phyloP scores from a whole-genome alignment of 2,113 vertebrate genomes.

The Sturnira hondurensis region DNA sequence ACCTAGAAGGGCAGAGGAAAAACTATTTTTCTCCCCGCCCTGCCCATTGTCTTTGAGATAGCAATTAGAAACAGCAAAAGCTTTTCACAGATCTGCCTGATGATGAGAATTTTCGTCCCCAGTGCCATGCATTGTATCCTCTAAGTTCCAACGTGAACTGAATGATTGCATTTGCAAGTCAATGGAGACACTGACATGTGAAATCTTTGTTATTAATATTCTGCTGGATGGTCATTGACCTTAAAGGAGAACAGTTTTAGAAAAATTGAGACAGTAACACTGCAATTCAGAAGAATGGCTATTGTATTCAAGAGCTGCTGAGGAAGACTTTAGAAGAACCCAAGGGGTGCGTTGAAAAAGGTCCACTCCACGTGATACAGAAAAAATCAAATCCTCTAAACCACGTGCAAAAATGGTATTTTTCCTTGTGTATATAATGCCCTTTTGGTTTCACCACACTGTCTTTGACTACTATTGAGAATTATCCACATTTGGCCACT shows the following conservation, averaged over 20 bases:
- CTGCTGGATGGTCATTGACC: slow-evolving; percentile 22
- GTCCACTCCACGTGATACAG: not conserved
- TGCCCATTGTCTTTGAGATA: not conserved
- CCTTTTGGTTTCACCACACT: not conserved
- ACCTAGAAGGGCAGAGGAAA: not conserved
- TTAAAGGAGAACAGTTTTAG: not conserved
- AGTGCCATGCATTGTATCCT: not conserved
- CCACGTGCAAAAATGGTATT: not conserved
- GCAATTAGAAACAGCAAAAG: not conserved
- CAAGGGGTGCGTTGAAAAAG: not conserved
- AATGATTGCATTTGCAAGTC: slow-evolving; percentile 62
- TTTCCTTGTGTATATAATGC: not conserved
- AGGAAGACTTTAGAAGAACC: not conserved
- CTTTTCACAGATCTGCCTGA: not conserved
- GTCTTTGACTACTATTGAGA: not conserved
- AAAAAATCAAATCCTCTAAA: not conserved
- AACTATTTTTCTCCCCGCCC: not conserved
- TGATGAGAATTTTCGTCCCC: not conserved
- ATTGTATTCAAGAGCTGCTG: not conserved
- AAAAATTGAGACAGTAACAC: slow-evolving; percentile 22
- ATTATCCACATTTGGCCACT: not conserved
- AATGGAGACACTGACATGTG: slow-evolving; percentile 8
- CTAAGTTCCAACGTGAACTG: not conserved
- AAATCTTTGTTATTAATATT: slow-evolving; percentile 44
- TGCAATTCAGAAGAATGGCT: not conserved